Base-by-base conservation (phyloP, 2,888 invertebrate genomes). In the Andricus quercusramuli region DNA sequence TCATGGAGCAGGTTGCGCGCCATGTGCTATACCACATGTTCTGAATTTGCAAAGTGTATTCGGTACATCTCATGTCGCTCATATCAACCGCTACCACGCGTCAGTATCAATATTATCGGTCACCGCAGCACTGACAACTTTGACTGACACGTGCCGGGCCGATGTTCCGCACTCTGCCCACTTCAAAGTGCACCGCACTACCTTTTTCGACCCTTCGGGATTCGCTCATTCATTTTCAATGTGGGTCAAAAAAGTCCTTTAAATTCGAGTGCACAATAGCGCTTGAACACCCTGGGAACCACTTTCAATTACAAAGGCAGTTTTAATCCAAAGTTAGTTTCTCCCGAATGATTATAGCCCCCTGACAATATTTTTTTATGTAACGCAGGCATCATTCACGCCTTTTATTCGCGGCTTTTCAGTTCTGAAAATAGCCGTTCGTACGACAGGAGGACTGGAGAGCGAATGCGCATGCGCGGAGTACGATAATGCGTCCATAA, bases 21-120 rank as follows among this genome's bases (percentile, higher is more conserved):
- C 86, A 85, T 83, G 80, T 84, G 84, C 82, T 74, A 74, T 25
- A 44, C 82, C 86, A 86, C 87, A 85, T 87, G 87, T 85, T 84
- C 81, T 79, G 81, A 67, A 82, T 83, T 83, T 78, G 83, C 82
- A 84, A 84, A 87, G 83, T 81, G 85, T 80, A 79, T 80, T 83
- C 82, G 78, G 78, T 80, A 80, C 83, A 84, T 84, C 80, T 81
- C 67, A 81, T 77, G 78, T 83, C 83, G 80, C 83, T 78, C 81
- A 78, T 78, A 76, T 79, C 78, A 74, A 47, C 66, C 82, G 79
- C 22, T 77, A 81, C 79, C 83, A 83, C 82, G 84, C 79, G 83
- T 86, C 82, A 82, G 83, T 84, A 81, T 84, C 82, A 82, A 81
- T 85, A 85, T 85, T 81, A 83, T 85, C 82, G 82, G 41, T 76